phyloP scores from a whole-genome alignment of 2,113 vertebrate species.

The Cryptomyrus ogoouensis region DNA sequence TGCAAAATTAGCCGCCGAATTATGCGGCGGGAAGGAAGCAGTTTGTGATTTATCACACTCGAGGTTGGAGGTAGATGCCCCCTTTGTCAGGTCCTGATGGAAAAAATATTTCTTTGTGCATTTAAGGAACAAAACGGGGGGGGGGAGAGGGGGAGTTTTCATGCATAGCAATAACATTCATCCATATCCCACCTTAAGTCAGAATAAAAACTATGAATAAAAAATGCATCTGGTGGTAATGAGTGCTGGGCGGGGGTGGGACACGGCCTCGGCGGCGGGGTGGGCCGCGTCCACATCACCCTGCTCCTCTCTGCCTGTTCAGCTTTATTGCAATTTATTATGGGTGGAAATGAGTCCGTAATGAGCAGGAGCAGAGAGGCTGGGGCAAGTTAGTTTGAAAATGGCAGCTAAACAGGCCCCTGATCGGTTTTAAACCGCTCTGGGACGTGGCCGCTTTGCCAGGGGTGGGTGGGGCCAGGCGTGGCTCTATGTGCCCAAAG shows the following conservation, averaged over 20 bases:
- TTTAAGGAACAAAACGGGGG: slow-evolving; percentile 32
- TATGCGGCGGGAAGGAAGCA: slow-evolving; percentile 61
- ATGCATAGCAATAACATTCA: slow-evolving; percentile 71
- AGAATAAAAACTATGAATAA: slow-evolving; percentile 68
- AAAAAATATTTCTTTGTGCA: slow-evolving; percentile 48
- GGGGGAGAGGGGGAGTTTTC: slow-evolving; percentile 32
- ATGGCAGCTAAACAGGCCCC: slow-evolving; percentile 58
- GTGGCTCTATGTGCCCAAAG: background rate
- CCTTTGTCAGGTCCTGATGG: slow-evolving; percentile 62
- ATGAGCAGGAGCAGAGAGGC: slow-evolving; percentile 45
- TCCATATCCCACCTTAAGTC: slow-evolving; percentile 65
- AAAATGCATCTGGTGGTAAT: slow-evolving; percentile 62
- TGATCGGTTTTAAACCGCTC: slow-evolving; percentile 48
- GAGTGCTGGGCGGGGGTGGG: slow-evolving; percentile 50
- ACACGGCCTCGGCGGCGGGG: slow-evolving; percentile 50
- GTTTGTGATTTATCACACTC: slow-evolving; percentile 71
- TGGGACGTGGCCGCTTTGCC: background rate
- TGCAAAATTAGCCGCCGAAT: slow-evolving; percentile 69
- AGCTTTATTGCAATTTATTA: slow-evolving; percentile 72
- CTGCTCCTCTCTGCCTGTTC: slow-evolving; percentile 44
- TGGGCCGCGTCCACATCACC: slow-evolving; percentile 55
- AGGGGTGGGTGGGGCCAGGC: background rate
- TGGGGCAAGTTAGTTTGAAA: slow-evolving; percentile 65
- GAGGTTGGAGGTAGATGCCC: slow-evolving; percentile 57
- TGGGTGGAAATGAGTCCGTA: slow-evolving; percentile 59